These are phyloP conservation scores for Oscarella lobularis DNA, from an alignment of 37 sponge, comb jelly and placozoan species.

Conservation along the genomic window DNA sequence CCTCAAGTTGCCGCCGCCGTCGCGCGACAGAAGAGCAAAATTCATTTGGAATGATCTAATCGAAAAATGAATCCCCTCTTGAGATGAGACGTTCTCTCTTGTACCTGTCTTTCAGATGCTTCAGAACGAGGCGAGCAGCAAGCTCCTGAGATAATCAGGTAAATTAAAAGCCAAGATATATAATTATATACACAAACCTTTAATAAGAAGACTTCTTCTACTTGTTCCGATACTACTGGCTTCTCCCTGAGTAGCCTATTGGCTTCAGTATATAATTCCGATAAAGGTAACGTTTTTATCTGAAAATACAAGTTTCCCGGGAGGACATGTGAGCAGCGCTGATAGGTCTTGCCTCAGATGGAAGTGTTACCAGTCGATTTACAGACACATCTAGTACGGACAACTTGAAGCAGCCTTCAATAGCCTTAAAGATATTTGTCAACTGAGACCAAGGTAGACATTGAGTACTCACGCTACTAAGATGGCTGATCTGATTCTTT, in stretches of 20 bases:
- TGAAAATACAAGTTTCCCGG: background rate
- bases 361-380: background rate
- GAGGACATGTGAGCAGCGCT: no score
- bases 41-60: no score
- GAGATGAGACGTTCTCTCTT: no score
- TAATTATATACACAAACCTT: background rate
- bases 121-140: background rate
- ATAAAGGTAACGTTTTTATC: background rate
- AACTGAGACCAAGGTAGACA: no score
- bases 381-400: background rate
- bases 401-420: background rate
- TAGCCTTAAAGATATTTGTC: no score
- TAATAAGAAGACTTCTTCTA: background rate
- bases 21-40: no score
- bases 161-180: background rate
- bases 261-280: background rate
- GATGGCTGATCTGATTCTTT: background rate
- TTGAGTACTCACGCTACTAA: background rate
- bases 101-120: background rate
- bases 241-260: background rate
- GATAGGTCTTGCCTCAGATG: background rate
- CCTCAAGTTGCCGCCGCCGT: no score
- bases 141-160: no score
- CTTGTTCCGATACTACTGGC: background rate
- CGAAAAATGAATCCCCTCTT: no score